Evolutionary conservation across 2,888 invertebrate species (phyloP), one percentile per base, ranked within the genome.

Genomic region (Aricia artaxerxes): DNA sequence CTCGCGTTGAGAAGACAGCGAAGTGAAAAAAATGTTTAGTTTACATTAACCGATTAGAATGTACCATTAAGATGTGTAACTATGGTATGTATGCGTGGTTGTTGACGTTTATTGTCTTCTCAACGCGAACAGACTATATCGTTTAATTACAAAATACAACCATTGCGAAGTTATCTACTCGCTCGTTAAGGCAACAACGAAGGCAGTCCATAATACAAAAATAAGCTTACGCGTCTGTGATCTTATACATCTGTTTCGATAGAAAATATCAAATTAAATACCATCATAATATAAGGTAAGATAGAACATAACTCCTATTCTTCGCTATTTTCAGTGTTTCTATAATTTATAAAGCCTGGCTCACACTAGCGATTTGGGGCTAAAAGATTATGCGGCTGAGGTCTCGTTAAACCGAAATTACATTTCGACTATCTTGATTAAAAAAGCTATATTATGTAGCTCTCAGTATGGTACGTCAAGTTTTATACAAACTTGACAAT

Each of bases 171-270:
- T 79, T 49, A 24, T 60, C 44, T 78, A 86, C 86, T 89, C 87
- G 89, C 88, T 90, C 90, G n/a, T 75, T 57, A 81, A 92, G 92
- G 92, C 92, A 92, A 87, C 90, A 83, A 85, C 84, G 83, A 90
- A 92, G 91, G 91, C 91, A 86, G 86, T 84, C 82, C 69, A 82
- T 73, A 81, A 84, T 84, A 84, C 81, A 83, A 84, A 85, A 84
- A 84, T 86, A 86, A 82, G 85, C 84, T 84, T 82, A 75, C 78
- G 61, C 73, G 73, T n/a, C 16, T 73, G 40, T 40, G 40, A 11
- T 76, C 49, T 57, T 35, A 76, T 76, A 76, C 57, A 76, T 76
- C 76, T 76, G 76, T 57, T 31, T 53, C 76, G 53, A 53, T 76
- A 16, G 53, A 76, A 76, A 76, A 76, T 76, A 16, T 31, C 49